A percentile compares a stretch with the other conserved stretches of the same genome.
Conservation (phyloP, 1,140 invertebrate genomes). For the Atta cephalotes region DNA sequence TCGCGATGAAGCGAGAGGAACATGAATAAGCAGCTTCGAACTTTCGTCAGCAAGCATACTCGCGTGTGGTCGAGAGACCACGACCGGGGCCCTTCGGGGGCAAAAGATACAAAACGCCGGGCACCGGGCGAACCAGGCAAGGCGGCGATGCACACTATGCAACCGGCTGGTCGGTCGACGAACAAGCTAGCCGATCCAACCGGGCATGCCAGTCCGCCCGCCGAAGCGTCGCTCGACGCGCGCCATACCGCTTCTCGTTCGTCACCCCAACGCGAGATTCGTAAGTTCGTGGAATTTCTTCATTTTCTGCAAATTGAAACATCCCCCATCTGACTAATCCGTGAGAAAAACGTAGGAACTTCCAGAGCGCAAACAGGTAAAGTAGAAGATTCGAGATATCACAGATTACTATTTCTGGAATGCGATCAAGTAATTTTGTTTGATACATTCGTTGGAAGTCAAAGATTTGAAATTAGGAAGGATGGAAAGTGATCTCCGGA, state of each 20-base stretch:
- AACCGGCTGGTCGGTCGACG: slow-evolving; percentile 52
- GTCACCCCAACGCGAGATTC: neutral
- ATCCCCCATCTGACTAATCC: neutral
- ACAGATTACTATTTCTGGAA: neutral
- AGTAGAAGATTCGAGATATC: neutral
- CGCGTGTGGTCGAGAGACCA: slow-evolving; percentile 56
- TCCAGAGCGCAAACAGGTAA: slow-evolving; percentile 6
- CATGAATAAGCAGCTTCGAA: slow-evolving; percentile 13
- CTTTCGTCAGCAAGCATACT: slow-evolving; percentile 52
- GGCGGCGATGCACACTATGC: slow-evolving; percentile 67
- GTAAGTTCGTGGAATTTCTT: neutral
- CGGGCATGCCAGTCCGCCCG: slow-evolving; percentile 74
- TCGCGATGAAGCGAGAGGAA: neutral
- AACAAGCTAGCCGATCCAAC: slow-evolving; percentile 65
- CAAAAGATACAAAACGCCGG: slow-evolving; percentile 69
- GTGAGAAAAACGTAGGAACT: neutral
- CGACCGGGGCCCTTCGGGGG: slow-evolving; percentile 54
- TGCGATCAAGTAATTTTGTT: neutral
- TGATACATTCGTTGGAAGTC: neutral
- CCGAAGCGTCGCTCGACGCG: slow-evolving; percentile 47
- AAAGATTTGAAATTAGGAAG: neutral
- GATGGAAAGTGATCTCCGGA: neutral
- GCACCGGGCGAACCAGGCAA: slow-evolving; percentile 63
- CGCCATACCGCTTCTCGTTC: slow-evolving; percentile 28
- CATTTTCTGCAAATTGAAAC: neutral